Conservation (phyloP, 2,888 invertebrate species). For the Drosophila imparisetae region DNA sequence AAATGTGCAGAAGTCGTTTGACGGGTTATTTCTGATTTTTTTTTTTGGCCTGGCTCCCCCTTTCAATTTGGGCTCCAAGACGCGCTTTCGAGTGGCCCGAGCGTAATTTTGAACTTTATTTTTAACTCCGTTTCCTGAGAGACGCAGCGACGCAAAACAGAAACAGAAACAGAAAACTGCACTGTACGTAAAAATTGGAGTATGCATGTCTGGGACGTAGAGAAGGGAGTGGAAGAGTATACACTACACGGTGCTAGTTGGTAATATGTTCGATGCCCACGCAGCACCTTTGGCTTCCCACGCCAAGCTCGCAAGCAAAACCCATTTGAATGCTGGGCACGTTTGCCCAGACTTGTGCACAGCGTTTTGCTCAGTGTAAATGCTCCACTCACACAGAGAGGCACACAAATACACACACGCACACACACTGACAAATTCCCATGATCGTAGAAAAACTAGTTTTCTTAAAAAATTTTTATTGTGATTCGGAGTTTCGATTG, state of each 20-base stretch:
- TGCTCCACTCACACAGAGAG: conserved; percentile 28
- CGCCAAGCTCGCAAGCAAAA: conserved; percentile 49
- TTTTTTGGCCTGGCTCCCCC: conserved; percentile 23
- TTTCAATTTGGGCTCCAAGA: conserved; percentile 52
- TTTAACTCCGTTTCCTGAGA: conserved; percentile 54
- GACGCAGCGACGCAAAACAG: conserved; percentile 9
- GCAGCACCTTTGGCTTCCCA: conserved; percentile 63
- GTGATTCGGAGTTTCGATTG: conserved; percentile 68
- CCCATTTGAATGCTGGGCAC: conserved; percentile 64
- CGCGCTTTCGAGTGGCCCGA: conserved; percentile 38
- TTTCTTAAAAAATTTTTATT: conserved; percentile 74
- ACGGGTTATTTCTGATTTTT: conserved; percentile 50
- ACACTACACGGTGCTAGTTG: conserved; percentile 14
- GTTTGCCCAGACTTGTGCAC: conserved; percentile 49
- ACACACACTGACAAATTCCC: conserved; percentile 32
- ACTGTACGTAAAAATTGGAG: conserved; percentile 51
- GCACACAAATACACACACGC: conserved; percentile 17
- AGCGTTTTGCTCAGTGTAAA: conserved; percentile 65
- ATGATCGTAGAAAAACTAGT: conserved; percentile 69
- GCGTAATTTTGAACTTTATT: conserved; percentile 50
- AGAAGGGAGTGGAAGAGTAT: conserved; percentile 25
- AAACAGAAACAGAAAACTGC: conserved; percentile 36
- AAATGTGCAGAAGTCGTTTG: conserved; percentile 80
- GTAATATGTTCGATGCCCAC: conserved; percentile 51
- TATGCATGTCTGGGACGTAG: not conserved